Evolutionary conservation across 2,113 vertebrate species (phyloP).

Genomic region (Parus major): DNA sequence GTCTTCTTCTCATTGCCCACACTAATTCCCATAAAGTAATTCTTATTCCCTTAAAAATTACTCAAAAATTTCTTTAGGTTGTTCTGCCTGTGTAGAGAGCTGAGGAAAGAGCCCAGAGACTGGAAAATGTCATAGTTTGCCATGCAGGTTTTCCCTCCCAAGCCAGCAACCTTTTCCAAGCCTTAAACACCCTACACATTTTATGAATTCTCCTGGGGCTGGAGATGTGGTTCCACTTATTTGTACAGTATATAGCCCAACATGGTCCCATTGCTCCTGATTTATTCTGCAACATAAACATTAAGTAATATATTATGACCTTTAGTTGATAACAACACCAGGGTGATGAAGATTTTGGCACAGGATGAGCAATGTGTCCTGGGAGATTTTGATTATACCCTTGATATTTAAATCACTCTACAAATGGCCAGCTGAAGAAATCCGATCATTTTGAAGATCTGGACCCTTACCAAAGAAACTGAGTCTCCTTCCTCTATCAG

Average conservation of each 20-base stretch:
- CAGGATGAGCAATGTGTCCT: neutral
- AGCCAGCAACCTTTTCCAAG: neutral
- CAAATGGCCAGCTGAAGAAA: constrained; percentile 8
- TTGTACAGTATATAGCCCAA: neutral
- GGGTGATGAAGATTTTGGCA: neutral
- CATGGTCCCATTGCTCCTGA: neutral
- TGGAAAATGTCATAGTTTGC: neutral
- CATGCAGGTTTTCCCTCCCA: neutral
- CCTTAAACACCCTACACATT: neutral
- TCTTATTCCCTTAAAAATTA: neutral
- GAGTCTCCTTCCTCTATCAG: neutral
- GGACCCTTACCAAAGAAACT: neutral
- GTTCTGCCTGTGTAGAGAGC: neutral
- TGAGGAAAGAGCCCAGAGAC: neutral
- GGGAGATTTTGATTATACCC: neutral
- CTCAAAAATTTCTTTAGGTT: neutral
- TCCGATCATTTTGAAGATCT: neutral
- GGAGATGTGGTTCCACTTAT: neutral
- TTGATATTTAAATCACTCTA: neutral
- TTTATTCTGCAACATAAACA: neutral
- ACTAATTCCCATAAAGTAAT: neutral
- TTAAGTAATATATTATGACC: neutral
- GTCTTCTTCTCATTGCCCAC: neutral
- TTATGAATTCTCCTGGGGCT: neutral
- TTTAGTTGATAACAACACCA: neutral